Conservation (phyloP, 2,113 vertebrate genomes). For the Stigmatopora argus region DNA sequence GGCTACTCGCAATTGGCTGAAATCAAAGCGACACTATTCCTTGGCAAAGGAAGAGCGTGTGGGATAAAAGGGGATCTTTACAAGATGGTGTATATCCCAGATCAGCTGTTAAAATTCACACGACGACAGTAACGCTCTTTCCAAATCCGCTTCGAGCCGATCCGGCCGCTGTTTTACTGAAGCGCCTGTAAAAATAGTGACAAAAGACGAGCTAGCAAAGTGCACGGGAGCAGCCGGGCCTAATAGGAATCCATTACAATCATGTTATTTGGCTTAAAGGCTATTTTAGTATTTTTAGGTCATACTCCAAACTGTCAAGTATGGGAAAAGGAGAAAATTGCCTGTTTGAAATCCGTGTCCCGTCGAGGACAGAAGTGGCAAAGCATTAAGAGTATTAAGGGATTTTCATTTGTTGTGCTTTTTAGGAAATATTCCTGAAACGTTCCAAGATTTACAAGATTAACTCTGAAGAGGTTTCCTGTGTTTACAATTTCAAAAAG, state of each 20-base stretch:
- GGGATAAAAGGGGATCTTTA: slow-evolving; percentile 49
- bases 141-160: not conserved
- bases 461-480: not conserved
- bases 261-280: not conserved
- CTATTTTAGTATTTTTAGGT: not conserved
- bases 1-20: slow-evolving; percentile 38
- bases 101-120: not conserved
- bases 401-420: not conserved
- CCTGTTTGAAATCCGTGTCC: not conserved
- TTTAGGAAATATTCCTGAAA: not conserved
- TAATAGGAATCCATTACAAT: not conserved
- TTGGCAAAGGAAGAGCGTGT: slow-evolving; percentile 40
- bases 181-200: not conserved
- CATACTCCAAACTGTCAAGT: not conserved
- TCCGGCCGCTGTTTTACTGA: too few relatives aligned
- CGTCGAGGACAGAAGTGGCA: not conserved
- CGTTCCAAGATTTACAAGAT: not conserved
- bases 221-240: not conserved
- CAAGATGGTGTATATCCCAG: slow-evolving; percentile 23
- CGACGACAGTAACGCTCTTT: not conserved
- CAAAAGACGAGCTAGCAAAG: not conserved
- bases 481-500: too few relatives aligned
- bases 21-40: slow-evolving; percentile 25
- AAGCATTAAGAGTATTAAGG: not conserved
- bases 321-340: not conserved